A percentile compares a stretch with the other conserved stretches of the same genome.
phyloP scores from a whole-genome alignment of 2,113 vertebrate genomes.

The Sinocyclocheilus grahami region DNA sequence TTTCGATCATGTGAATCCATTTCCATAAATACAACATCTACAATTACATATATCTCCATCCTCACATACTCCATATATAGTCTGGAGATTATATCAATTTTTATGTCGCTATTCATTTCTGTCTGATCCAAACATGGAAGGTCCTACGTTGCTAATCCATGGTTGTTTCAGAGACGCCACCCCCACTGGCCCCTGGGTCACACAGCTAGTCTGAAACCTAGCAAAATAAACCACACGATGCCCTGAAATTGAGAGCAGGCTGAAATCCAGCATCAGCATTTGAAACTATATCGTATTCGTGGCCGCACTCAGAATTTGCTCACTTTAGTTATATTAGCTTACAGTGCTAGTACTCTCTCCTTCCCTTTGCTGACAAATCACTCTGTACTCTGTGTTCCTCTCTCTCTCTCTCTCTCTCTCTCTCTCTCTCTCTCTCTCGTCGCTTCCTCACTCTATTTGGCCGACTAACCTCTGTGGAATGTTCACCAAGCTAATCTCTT shows the following conservation, averaged over 20 bases:
- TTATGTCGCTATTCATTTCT: conserved; percentile 29
- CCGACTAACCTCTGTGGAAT: conserved; percentile 68
- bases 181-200: neutral
- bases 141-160: neutral
- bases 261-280: conserved; percentile 34
- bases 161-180: neutral
- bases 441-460: conserved; percentile 52
- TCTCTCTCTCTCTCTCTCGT: conserved; percentile 24
- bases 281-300: neutral
- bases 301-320: neutral
- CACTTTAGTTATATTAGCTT: conserved; percentile 8
- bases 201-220: conserved; percentile 11
- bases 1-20: neutral
- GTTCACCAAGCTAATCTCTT: conserved; percentile 67
- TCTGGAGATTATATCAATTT: conserved; percentile 26
- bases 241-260: neutral
- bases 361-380: conserved; percentile 10
- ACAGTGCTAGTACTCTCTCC: conserved; percentile 1
- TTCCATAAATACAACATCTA: conserved; percentile 50
- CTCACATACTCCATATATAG: conserved; percentile 48
- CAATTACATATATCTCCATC: conserved; percentile 20
- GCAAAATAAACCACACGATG: neutral
- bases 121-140: conserved; percentile 42
- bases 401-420: conserved; percentile 3
- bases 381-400: conserved; percentile 21